Evolutionary conservation across 2,113 vertebrate genomes (phyloP), one percentile per base, ranked within the genome.

Genomic region (Oreochromis niloticus): DNA sequence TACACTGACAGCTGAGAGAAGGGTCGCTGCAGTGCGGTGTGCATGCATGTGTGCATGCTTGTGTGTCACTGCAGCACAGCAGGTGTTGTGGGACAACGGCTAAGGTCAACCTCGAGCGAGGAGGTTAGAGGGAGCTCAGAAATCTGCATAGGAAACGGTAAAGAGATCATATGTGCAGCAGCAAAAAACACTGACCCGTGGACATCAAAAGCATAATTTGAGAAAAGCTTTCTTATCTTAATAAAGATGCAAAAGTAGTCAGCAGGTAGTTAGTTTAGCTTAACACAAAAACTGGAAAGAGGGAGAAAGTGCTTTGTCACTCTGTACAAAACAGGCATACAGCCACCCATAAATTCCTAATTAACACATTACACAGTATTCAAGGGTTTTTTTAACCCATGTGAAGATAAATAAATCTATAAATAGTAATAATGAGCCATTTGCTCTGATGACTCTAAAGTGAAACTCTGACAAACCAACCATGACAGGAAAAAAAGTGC

Each of bases 1-100:
- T 83, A 2, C 73, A 11, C 78, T 87, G 41, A 86, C 88, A 93
- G 93, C 94, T 94, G 93, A 94, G 91, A 88, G 56, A 84, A 8
- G 24, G 7, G n/a, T 7, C 9, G 78, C 80, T 85, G 89, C 78
- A 84, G 43, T 24, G 17, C 7, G n/a, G 85, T 22, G 30, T 59
- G 80, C 73, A 84, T 82, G 83, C 54, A 41, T 83, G 89, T 54
- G 59, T 82, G 80, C 39, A 55, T 48, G 84, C n/a, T 73, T 61
- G 22, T 63, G 52, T 10, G 46, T 22, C 8, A 6, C 71, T 81
- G 61, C 79, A 73, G 55, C 9, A 75, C 57, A 68, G 89, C 89
- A 93, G 90, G 90, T 92, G 90, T 91, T 83, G 85, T 82, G 80
- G 80, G 87, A 84, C 66, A 39, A 84, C 61, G 71, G 75, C 80